phyloP scores from a whole-genome alignment of 1,140 invertebrate genomes.

The Neoseiulus cucumeris region DNA sequence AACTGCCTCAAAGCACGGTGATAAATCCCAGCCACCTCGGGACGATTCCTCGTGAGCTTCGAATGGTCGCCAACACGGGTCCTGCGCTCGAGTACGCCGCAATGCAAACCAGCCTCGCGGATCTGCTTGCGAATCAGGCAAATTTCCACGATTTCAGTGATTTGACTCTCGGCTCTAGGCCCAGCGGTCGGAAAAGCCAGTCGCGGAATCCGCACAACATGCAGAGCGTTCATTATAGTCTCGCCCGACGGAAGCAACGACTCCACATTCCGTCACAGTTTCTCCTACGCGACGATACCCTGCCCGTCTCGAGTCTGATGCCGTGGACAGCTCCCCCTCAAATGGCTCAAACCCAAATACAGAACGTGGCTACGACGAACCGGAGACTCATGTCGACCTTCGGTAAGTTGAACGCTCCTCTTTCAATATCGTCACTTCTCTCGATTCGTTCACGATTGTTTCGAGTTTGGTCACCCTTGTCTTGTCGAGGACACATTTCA shows the following conservation, averaged over 20 bases:
- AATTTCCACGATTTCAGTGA: not conserved
- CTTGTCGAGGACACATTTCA: not conserved
- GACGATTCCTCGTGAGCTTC: not conserved
- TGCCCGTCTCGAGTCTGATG: not conserved
- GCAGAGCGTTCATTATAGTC: slow-evolving; percentile 9
- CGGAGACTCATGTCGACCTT: not conserved
- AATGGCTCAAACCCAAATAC: not conserved
- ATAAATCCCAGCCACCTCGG: not conserved
- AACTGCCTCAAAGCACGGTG: not conserved
- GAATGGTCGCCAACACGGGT: not conserved
- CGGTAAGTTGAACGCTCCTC: not conserved
- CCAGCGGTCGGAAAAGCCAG: not conserved
- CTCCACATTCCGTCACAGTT: not conserved
- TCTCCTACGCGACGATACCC: not conserved
- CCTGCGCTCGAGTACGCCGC: not conserved
- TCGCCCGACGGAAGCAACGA: not conserved
- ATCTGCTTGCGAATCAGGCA: not conserved
- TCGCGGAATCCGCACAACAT: slow-evolving; percentile 6
- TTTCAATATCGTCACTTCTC: too few species aligned
- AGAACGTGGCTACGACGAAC: not conserved
- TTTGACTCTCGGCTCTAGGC: not conserved
- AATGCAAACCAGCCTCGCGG: not conserved
- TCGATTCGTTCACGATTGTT: too few species aligned
- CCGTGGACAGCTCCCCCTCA: not conserved
- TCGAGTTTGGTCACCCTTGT: too few species aligned